A percentile compares a stretch with the other conserved stretches of the same genome.
Conservation (phyloP, 2,888 invertebrate genomes). For the Megaustenia siamemsis region DNA sequence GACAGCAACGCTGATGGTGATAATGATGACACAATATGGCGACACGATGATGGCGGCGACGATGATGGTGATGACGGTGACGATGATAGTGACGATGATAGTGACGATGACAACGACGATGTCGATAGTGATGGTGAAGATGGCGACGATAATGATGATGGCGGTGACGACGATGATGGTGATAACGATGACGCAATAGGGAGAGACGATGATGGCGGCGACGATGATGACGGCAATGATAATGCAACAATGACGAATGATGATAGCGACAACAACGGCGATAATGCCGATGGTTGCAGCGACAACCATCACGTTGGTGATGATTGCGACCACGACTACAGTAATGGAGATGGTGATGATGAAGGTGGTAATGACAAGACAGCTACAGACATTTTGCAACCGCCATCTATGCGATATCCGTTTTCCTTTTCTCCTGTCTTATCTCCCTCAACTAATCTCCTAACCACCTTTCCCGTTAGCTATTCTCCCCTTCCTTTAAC, state of each 20-base stretch:
- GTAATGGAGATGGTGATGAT: slow-evolving; percentile 1
- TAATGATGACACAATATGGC: too few species aligned
- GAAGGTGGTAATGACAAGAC: background rate
- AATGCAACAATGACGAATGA: too few species aligned
- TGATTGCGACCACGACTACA: background rate
- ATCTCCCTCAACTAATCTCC: too few species aligned
- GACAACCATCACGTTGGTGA: background rate
- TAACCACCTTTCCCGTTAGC: too few species aligned
- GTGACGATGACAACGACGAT: too few species aligned
- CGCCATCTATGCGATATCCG: too few species aligned
- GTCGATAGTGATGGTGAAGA: too few species aligned
- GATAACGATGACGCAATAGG: background rate
- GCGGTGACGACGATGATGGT: background rate
- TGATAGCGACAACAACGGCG: slow-evolving; percentile 14
- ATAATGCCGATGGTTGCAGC: background rate
- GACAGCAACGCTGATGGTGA: too few species aligned
- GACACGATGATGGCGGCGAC: too few species aligned
- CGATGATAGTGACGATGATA: background rate
- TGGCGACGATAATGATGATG: too few species aligned
- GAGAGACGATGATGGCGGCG: background rate
- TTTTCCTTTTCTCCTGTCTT: too few species aligned
- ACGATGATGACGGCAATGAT: slow-evolving; percentile 19
- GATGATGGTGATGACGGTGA: background rate
- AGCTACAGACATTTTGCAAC: background rate
- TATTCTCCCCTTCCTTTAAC: too few species aligned